Evolutionary conservation across 2,797 vertebrate species (phyloP).

Genomic region (Xyrichtys novacula): DNA sequence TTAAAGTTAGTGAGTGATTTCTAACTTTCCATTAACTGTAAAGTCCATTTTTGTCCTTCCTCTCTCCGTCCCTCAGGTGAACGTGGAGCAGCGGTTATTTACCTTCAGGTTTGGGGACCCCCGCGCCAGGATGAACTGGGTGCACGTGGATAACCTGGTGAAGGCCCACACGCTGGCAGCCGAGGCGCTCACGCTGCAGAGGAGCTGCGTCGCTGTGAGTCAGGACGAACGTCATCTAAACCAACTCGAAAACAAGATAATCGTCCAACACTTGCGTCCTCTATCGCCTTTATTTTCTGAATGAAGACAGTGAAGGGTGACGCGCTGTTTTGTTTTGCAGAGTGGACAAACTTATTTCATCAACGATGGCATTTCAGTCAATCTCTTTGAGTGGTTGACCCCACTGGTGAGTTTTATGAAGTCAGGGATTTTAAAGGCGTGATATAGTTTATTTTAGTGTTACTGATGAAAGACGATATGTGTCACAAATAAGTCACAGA

Average conservation of each 20-base stretch:
- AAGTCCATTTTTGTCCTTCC: not conserved
- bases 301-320: not conserved
- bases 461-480: too few species aligned
- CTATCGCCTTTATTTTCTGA: not conserved
- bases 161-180: constrained; percentile 91
- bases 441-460: too few species aligned
- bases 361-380: constrained; percentile 92
- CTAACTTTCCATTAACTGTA: too few species aligned
- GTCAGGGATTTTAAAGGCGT: too few species aligned
- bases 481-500: not conserved
- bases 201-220: constrained; percentile 90
- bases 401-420: constrained; percentile 86
- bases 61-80: constrained; percentile 78
- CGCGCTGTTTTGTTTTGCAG: constrained; percentile 77
- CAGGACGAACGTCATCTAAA: not conserved
- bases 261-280: not conserved
- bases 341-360: constrained; percentile 95
- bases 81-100: constrained; percentile 90
- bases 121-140: constrained; percentile 92
- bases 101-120: constrained; percentile 90
- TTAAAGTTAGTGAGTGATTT: too few species aligned
- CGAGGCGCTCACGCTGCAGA: constrained; percentile 85
- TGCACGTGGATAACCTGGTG: constrained; percentile 92
- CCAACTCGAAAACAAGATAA: not conserved
- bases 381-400: constrained; percentile 93